These are phyloP conservation scores for Papilio helenus DNA, from an alignment of 1,140 invertebrate species.

Conservation along the genomic window DNA sequence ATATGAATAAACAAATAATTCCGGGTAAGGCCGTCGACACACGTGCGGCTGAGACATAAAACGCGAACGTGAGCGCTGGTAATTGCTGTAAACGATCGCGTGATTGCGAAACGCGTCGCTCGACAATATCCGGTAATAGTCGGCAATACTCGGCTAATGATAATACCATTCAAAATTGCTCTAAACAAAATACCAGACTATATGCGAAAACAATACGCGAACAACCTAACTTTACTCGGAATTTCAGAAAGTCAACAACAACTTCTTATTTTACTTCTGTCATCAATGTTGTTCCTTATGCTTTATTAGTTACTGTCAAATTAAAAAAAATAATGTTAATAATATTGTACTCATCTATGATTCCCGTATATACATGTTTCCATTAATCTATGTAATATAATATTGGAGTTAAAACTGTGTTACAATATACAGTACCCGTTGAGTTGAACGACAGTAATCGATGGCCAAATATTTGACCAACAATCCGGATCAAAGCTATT, in stretches of 20 bases:
- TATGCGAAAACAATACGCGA: neutral
- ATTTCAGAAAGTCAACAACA: neutral
- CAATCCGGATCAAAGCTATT: slow-evolving; percentile 31
- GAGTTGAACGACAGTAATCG: slow-evolving; percentile 43
- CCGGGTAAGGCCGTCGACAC: slow-evolving; percentile 33
- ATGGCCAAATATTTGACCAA: slow-evolving; percentile 44
- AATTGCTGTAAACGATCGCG: slow-evolving; percentile 44
- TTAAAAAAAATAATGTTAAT: neutral
- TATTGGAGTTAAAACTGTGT: neutral
- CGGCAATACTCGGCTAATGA: neutral
- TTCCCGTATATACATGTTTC: neutral
- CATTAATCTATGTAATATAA: neutral
- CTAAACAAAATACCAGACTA: neutral
- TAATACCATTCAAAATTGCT: neutral
- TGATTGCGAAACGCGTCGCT: slow-evolving; percentile 40
- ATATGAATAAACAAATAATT: slow-evolving; percentile 51
- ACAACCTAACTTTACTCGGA: too few relatives aligned
- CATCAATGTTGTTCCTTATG: too few relatives aligned
- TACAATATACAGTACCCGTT: slow-evolving; percentile 34
- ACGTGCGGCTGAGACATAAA: slow-evolving; percentile 42
- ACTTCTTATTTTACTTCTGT: neutral
- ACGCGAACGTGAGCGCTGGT: slow-evolving; percentile 39
- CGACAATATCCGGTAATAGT: slow-evolving; percentile 9
- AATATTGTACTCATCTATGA: neutral
- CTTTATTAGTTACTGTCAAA: too few relatives aligned